Conservation (phyloP, 2,797 vertebrate genomes). For the Pipistrellus kuhlii region DNA sequence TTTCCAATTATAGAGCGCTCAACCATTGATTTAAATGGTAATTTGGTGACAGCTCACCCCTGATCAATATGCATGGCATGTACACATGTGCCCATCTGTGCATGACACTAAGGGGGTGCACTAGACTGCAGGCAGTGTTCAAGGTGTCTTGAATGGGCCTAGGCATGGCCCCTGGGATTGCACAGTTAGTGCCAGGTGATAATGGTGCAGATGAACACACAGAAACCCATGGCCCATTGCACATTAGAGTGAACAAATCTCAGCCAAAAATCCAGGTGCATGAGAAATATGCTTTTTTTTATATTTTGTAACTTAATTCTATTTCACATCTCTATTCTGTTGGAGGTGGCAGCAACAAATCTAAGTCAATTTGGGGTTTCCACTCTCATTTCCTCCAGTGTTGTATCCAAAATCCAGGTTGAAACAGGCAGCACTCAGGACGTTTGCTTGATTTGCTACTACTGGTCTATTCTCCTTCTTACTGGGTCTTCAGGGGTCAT, state of each 20-base stretch:
- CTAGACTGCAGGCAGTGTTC: background rate
- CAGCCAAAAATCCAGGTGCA: background rate
- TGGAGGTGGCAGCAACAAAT: conserved; percentile 25
- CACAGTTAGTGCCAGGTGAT: background rate
- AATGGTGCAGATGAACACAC: background rate
- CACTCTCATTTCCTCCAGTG: background rate
- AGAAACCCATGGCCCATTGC: background rate
- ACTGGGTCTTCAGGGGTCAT: background rate
- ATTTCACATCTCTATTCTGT: background rate
- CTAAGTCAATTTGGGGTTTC: background rate
- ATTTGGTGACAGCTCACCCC: conserved; percentile 13
- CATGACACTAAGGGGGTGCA: background rate
- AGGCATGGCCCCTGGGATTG: background rate
- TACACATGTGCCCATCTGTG: background rate
- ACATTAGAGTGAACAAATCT: background rate
- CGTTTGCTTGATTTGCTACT: background rate
- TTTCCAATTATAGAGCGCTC: conserved; percentile 28
- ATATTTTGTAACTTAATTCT: conserved; percentile 9
- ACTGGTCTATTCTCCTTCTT: background rate
- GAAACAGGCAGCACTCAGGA: background rate
- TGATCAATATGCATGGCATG: background rate
- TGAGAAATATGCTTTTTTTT: conserved; percentile 4
- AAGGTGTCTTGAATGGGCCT: background rate
- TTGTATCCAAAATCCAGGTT: background rate
- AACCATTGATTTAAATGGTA: conserved; percentile 49